Conservation (phyloP, 2,797 vertebrate species). For the Tangara arthus region DNA sequence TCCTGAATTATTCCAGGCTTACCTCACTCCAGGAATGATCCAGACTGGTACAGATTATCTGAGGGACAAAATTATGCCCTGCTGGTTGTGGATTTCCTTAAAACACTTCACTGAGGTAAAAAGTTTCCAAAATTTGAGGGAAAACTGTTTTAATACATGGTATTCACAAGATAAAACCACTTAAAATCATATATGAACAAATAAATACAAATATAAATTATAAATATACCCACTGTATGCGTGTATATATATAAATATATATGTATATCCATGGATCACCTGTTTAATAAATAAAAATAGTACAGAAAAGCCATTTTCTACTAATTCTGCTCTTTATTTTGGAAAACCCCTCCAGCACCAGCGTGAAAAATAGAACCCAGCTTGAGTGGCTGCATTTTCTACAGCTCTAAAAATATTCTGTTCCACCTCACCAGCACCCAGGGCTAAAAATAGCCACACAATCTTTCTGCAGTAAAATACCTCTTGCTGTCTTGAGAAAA, state of each 20-base stretch:
- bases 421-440: constrained; percentile 67
- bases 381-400: constrained; percentile 58
- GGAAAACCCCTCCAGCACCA: background rate
- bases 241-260: background rate
- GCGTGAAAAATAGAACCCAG: background rate
- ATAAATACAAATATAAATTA: background rate
- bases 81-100: background rate
- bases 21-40: background rate
- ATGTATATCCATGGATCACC: background rate
- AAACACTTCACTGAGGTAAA: background rate
- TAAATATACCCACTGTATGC: no score
- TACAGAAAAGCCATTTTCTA: background rate
- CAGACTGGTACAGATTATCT: background rate
- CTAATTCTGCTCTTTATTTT: background rate
- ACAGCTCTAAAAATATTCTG: constrained; percentile 64
- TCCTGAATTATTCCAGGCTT: background rate
- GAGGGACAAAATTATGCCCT: background rate
- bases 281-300: background rate
- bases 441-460: constrained; percentile 74
- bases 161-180: background rate
- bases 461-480: constrained; percentile 59
- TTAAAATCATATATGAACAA: rapidly evolving
- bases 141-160: background rate
- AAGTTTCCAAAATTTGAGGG: background rate
- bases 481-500: constrained; percentile 40